These are phyloP conservation scores for Micrasema longulum DNA, from an alignment of 1,140 invertebrate species.

Conservation along the genomic window DNA sequence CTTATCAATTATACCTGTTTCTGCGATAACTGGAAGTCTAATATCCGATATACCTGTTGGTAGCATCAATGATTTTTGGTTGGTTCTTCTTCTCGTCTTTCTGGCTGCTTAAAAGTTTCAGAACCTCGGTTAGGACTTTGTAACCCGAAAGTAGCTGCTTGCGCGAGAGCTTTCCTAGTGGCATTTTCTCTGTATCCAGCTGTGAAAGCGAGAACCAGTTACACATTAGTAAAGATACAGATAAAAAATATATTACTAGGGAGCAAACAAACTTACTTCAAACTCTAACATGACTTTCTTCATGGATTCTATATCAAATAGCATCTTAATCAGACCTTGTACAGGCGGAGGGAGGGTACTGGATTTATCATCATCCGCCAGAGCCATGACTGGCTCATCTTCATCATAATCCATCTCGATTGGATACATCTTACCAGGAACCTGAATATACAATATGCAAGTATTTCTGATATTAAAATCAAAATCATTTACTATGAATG, in stretches of 20 bases:
- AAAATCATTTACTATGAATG: not conserved
- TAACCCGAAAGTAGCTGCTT: conserved; percentile 92
- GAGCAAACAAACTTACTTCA: conserved; percentile 81
- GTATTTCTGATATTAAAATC: not conserved
- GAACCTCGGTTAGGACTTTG: conserved; percentile 82
- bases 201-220: conserved; percentile 55
- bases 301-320: conserved; percentile 95
- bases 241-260: not conserved
- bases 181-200: conserved; percentile 97
- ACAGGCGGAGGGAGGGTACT: conserved; percentile 83
- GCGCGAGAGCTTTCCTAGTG: conserved; percentile 94
- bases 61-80: conserved; percentile 81
- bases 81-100: conserved; percentile 67
- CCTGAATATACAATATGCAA: conserved; percentile 54
- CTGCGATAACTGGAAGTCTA: no score
- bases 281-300: conserved; percentile 94
- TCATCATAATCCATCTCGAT: conserved; percentile 91
- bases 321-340: conserved; percentile 85
- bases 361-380: conserved; percentile 60
- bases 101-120: conserved; percentile 63
- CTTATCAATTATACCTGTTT: no score
- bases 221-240: not conserved
- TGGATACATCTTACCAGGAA: conserved; percentile 85
- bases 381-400: conserved; percentile 58
- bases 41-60: no score